Percentiles rank a stretch among this genome's conserved stretches.
Evolutionary conservation across 2,113 vertebrate species (phyloP).

Genomic region (Riparia riparia): DNA sequence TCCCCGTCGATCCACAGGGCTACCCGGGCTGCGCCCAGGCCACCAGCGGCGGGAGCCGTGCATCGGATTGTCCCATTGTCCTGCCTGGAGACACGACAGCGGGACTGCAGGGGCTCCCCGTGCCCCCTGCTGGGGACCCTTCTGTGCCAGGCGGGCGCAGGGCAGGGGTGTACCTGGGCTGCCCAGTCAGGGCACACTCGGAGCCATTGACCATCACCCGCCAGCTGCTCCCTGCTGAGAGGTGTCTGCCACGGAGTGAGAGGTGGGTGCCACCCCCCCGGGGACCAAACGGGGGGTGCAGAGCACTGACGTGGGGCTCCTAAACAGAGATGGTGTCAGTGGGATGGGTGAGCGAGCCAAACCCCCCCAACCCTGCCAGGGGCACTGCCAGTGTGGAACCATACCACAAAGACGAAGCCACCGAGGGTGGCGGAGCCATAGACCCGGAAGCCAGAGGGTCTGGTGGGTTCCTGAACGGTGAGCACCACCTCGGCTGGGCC

Average conservation of each 20-base stretch:
- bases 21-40: conserved; percentile 26
- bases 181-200: conserved; percentile 63
- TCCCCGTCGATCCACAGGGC: conserved; percentile 85
- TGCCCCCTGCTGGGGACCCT: not conserved
- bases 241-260: conserved; percentile 81
- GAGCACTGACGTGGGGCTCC: conserved; percentile 82
- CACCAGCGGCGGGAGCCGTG: not conserved
- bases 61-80: conserved; percentile 46
- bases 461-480: conserved; percentile 78
- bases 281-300: conserved; percentile 89
- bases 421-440: conserved; percentile 75
- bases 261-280: conserved; percentile 86
- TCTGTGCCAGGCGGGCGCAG: accelerated
- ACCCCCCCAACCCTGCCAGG: not conserved
- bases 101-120: accelerated
- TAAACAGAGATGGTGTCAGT: conserved; percentile 33
- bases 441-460: conserved; percentile 78
- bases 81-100: conserved; percentile 21
- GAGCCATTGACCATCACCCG: conserved; percentile 84
- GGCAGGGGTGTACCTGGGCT: not conserved
- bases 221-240: conserved; percentile 82
- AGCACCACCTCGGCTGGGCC: conserved; percentile 79
- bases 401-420: conserved; percentile 90
- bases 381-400: not conserved
- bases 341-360: not conserved